These are phyloP conservation scores for Netelia melanura DNA, from an alignment of 2,888 invertebrate genomes.

Conservation along the genomic window DNA sequence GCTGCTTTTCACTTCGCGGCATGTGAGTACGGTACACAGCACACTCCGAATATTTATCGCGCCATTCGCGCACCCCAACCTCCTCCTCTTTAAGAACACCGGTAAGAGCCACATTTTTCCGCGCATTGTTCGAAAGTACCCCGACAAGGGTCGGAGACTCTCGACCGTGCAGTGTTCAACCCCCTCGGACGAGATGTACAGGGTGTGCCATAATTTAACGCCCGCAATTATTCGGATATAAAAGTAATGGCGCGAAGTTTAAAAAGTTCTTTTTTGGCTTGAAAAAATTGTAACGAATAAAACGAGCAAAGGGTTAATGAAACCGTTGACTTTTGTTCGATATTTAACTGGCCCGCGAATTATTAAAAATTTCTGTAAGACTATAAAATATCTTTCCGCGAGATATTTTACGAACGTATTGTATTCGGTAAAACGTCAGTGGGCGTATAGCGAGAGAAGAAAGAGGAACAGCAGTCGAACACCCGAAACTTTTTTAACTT, in stretches of 20 bases:
- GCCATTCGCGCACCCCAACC: conserved; percentile 72
- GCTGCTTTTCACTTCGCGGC: conserved; percentile 38
- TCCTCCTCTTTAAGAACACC: conserved; percentile 70
- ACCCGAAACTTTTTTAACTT: conserved; percentile 76
- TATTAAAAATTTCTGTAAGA: background rate
- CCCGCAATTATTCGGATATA: conserved; percentile 39
- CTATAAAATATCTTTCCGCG: background rate
- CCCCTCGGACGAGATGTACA: conserved; percentile 1
- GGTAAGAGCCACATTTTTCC: conserved; percentile 76
- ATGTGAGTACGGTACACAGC: conserved; percentile 14
- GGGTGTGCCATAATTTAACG: background rate
- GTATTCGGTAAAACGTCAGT: conserved; percentile 5
- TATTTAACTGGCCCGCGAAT: background rate
- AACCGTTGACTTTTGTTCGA: background rate
- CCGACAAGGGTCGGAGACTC: conserved; percentile 56
- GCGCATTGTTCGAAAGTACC: conserved; percentile 70
- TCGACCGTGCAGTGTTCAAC: conserved; percentile 53
- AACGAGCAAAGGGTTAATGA: background rate
- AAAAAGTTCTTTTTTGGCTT: background rate
- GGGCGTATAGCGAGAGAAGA: background rate
- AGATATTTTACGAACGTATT: background rate
- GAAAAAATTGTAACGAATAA: background rate
- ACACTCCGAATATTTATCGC: conserved; percentile 78
- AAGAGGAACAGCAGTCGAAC: background rate
- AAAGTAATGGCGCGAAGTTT: conserved; percentile 10